Base-by-base conservation (phyloP, 64 coral and sea anemone species). In the Orbicella faveolata region DNA sequence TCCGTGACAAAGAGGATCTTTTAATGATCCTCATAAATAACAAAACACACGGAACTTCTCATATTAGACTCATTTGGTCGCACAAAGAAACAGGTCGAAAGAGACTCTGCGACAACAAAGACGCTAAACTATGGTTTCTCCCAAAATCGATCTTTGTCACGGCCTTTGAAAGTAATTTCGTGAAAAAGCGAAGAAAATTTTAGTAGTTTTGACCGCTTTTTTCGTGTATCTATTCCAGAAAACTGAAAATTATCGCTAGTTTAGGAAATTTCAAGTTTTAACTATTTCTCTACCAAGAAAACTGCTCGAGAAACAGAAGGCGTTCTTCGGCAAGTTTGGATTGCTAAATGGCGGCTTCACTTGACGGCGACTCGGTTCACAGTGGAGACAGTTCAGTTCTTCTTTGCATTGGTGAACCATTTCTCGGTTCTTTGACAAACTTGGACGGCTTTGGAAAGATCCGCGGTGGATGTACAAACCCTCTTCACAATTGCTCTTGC, bases 381-480 rank as follows among this genome's bases (percentile, higher is more conserved):
- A 87, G 87, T 20, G 90, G 90, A 21, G 87, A 96, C 34, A 79
- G 83, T 59, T 96, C 94, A 26, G 91, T 90, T 75, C 88, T 96
- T 72, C 62, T 96, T 23, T 93, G 91, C 66, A 37, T 90, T 37
- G 94, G 72, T 33, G 57, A 90, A 52, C 91, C 83, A 25, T 66
- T 93, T 1, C 34, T 93, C 10, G 91, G 94, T 30, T 90, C 94
- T 48, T 75, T 96, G 12, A 96, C 94, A 65, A 96, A 96, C 41
- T 41, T 96, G 23, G 94, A 96, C 26, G 63, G 76, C 35, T 90
- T 96, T 75, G 94, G 94, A 21, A 93, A 90, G 34, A 72, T 96
- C 34, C 94, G 94, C 9, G 94, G 94, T 4, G 88, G 37, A 11
- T 96, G 94, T 34, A 93, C 94, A 5, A 96, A 96, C n/a, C 94